Base-by-base conservation (phyloP, 2,888 invertebrate species). In the Ptilodon capucinus region DNA sequence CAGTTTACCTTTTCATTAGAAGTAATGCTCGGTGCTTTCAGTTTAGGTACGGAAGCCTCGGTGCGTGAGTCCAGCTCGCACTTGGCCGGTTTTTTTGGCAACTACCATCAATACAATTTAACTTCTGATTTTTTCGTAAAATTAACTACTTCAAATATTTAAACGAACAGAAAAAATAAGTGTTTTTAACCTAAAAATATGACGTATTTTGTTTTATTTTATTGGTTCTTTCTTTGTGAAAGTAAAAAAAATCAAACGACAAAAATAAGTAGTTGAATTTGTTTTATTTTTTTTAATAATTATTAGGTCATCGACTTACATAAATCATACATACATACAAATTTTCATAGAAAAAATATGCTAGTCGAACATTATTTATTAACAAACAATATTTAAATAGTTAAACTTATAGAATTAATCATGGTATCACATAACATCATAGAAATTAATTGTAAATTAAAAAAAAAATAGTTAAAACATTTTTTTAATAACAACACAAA, bases 271-370 rank as follows among this genome's bases (percentile, higher is more conserved):
- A n/a, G n/a, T n/a, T n/a, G n/a, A n/a, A 11, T 28, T 11, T 28
- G 3, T 8, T 51, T 46, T 43, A 30, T 43, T 50, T 49, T 63
- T 66, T 53, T 60, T 65, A 61, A 60, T 59, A 64, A 17, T 35
- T 5, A 35, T 56, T 52, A 59, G 68, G 69, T 68, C 72, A 48
- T 68, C 47, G 60, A 57, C 60, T 60, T 64, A 64, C 39, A 45
- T n/a, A n/a, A n/a, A n/a, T n/a, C n/a, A n/a, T n/a, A n/a, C n/a
- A 60, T 60, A 57, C 49, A 66, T 66, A 65, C 62, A 64, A 68
- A 62, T 66, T 49, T 55, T 59, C 63, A 57, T 71, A 71, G 60
- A 71, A 74, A 74, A 73, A 62, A 64, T 69, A 69, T 53, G 50
- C 67, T 67, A 67, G 50, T 60, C 46, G 46, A 53, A 59, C 44